Conservation (phyloP, 2,888 invertebrate species). For the Siphlonurus alternatus region DNA sequence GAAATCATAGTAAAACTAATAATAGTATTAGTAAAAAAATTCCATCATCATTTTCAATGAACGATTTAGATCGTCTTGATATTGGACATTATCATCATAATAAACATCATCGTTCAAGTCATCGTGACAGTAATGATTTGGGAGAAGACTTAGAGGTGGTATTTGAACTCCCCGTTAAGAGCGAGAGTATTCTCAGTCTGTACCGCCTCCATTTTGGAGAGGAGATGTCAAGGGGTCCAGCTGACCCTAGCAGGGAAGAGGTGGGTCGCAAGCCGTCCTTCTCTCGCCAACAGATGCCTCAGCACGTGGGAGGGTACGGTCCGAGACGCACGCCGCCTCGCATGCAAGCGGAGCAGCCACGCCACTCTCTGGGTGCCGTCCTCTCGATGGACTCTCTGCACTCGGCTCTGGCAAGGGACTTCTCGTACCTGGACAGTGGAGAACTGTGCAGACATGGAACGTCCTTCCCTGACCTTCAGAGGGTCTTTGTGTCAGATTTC, state of each 20-base stretch:
- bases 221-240: background rate
- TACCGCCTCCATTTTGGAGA: conserved; percentile 13
- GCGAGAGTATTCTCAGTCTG: conserved; percentile 15
- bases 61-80: conserved; percentile 24
- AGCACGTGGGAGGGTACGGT: too few species aligned
- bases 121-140: conserved; percentile 8
- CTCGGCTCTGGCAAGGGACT: conserved; percentile 23
- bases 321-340: conserved; percentile 10
- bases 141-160: conserved; percentile 13
- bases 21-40: conserved; percentile 18
- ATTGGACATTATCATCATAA: too few species aligned
- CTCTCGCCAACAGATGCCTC: background rate
- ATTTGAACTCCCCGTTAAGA: conserved; percentile 14
- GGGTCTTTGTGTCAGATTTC: conserved; percentile 34
- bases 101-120: background rate
- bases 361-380: conserved; percentile 15
- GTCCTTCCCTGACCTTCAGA: conserved; percentile 34
- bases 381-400: conserved; percentile 26
- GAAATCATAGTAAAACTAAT: background rate
- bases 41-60: conserved; percentile 25
- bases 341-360: conserved; percentile 10
- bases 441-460: conserved; percentile 26
- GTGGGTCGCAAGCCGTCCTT: conserved; percentile 20
- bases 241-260: background rate
- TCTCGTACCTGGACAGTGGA: conserved; percentile 26